Evolutionary conservation across 2,888 invertebrate genomes (phyloP).

Genomic region (Heliconius ismenius): DNA sequence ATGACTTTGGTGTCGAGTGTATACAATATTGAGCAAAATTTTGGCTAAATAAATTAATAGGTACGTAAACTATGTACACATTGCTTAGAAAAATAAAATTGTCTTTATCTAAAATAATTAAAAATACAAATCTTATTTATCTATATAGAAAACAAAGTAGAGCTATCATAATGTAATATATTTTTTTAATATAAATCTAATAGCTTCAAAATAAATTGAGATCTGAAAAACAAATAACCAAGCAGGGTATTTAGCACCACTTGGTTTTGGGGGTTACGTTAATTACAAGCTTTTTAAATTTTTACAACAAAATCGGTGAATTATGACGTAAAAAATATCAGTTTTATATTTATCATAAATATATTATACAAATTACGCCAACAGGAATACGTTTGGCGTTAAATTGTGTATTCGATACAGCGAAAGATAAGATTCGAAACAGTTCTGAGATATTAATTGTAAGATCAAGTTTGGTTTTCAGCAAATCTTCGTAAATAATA

Average conservation of each 20-base stretch:
- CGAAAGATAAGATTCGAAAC: conserved; percentile 19
- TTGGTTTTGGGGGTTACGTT: conserved; percentile 35
- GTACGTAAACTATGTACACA: conserved; percentile 68
- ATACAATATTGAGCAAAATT: conserved; percentile 80
- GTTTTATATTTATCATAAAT: background rate
- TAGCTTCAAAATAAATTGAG: conserved; percentile 81
- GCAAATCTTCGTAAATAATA: conserved; percentile 18
- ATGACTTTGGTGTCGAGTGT: conserved; percentile 81
- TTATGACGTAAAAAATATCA: conserved; percentile 1
- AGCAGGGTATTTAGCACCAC: conserved; percentile 43
- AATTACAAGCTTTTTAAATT: background rate
- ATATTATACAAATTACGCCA: background rate
- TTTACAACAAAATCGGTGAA: conserved; percentile 34
- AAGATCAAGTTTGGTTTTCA: conserved; percentile 25
- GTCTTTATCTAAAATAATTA: conserved; percentile 73
- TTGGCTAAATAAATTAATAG: conserved; percentile 79
- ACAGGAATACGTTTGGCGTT: conserved; percentile 1
- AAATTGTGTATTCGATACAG: conserved; percentile 31
- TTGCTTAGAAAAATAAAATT: conserved; percentile 68
- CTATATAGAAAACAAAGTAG: conserved; percentile 65
- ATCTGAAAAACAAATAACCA: conserved; percentile 67
- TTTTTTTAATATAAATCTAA: conserved; percentile 66
- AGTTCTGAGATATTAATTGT: conserved; percentile 16
- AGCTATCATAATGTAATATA: conserved; percentile 55
- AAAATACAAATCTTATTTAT: conserved; percentile 60